Base-by-base conservation (phyloP, 2,113 vertebrate genomes). In the Morone saxatilis region DNA sequence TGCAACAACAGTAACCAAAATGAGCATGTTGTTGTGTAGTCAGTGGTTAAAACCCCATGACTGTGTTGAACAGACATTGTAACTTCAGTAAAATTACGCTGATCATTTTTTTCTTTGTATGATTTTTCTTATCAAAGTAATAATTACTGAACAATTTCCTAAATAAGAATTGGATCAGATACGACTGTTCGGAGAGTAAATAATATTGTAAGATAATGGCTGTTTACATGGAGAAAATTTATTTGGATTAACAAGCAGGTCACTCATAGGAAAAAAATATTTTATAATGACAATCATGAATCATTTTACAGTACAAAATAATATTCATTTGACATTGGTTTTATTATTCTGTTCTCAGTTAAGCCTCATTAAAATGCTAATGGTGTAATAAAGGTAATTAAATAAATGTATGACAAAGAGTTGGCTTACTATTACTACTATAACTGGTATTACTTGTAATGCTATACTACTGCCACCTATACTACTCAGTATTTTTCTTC, bases 191-290 rank as follows among this genome's bases (percentile, higher is more conserved):
- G 3, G 31, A 31, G 16, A 72, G 40, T 48, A 65, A 79, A 82
- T 31, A 11, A 61, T 56, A 51, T 43, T 72, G 38, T 54, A 25
- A 45, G 31, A 17, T 41, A 14, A 25, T 62, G 47, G 65, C 13
- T 54, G 48, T 54, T 72, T 68, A 84, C n/a, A 67, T 8, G 7
- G 40, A 40, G 48, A 17, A 59, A 68, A 76, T 57, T 6, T 1
- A 22, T 72, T 36, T 71, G 20, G 13, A 85, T 76, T 36, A 65
- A 19, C 25, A 80, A 75, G 17, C 65, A 54, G 12, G 47, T 63
- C 4, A 56, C 4, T 48, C 4, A 25, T 19, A 19, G 53, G 43
- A 14, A 22, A 43, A 65, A 66, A 1, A 20, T 2, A 47, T 13
- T 13, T 47, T 17, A 48, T 76, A 11, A 68, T 76, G 19, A 50